phyloP scores from a whole-genome alignment of 2,888 invertebrate genomes.

The Halocaridina rubra region DNA sequence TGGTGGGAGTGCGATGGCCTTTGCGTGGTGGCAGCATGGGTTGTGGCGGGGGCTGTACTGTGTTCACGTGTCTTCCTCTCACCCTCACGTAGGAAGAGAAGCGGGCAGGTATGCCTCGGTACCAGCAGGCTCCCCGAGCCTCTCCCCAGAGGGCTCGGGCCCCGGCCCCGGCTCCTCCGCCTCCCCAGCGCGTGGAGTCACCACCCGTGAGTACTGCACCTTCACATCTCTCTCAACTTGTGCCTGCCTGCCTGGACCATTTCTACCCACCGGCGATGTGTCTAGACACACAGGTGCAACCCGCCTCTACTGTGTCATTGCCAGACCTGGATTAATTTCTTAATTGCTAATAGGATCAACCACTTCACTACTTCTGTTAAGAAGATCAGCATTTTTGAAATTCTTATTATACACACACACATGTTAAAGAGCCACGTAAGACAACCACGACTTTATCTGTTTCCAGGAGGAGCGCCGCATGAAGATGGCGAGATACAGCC shows the following conservation, averaged over 20 bases:
- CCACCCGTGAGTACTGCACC: constrained; percentile 62
- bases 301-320: constrained; percentile 59
- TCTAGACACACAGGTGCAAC: constrained; percentile 59
- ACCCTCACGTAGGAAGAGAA: constrained; percentile 63
- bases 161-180: constrained; percentile 51
- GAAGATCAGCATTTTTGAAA: constrained; percentile 55
- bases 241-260: constrained; percentile 56
- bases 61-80: constrained; percentile 60
- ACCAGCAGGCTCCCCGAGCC: constrained; percentile 57
- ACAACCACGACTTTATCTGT: constrained; percentile 19
- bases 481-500: constrained; percentile 59
- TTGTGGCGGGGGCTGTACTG: constrained; percentile 60
- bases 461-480: constrained; percentile 60
- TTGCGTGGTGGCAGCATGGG: constrained; percentile 55
- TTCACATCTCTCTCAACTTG: constrained; percentile 61
- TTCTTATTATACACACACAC: constrained; percentile 34
- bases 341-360: constrained; percentile 53
- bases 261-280: constrained; percentile 56
- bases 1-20: constrained; percentile 43
- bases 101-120: constrained; percentile 61
- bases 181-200: constrained; percentile 54
- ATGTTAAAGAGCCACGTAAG: constrained; percentile 25
- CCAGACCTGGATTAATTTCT: constrained; percentile 54
- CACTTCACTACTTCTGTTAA: constrained; percentile 33
- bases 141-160: constrained; percentile 54